Evolutionary conservation across 2,888 invertebrate species (phyloP).

Genomic region (Drosophila niveifrons): DNA sequence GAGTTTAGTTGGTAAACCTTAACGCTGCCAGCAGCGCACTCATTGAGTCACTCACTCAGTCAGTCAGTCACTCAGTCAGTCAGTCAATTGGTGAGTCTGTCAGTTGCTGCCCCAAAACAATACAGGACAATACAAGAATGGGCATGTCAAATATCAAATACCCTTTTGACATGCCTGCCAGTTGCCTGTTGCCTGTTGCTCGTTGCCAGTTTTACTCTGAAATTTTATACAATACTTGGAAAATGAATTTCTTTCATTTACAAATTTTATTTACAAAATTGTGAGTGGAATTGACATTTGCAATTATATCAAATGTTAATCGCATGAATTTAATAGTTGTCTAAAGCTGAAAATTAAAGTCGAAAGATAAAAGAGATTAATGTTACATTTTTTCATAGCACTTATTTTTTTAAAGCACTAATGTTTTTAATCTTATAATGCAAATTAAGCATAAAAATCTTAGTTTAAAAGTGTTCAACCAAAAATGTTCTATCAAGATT

Average conservation of each 20-base stretch:
- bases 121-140: background rate
- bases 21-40: constrained; percentile 11
- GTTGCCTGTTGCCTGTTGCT: background rate
- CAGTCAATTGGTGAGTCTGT: constrained; percentile 1
- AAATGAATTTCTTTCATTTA: constrained; percentile 22
- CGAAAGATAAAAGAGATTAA: no score
- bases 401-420: no score
- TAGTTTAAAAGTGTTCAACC: no score
- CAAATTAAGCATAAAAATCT: no score
- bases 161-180: constrained; percentile 15
- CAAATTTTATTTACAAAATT: constrained; percentile 1
- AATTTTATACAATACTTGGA: constrained; percentile 13
- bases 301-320: background rate
- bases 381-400: no score
- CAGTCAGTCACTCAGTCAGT: background rate
- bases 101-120: constrained; percentile 26
- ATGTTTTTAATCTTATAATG: no score
- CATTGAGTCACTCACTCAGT: constrained; percentile 21
- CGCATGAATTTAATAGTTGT: no score
- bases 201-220: constrained; percentile 6
- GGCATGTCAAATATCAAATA: constrained; percentile 27
- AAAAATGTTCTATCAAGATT: no score
- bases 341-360: no score
- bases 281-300: background rate
- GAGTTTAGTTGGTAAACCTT: constrained; percentile 28